Conservation (phyloP, 2,113 vertebrate genomes). For the Isichthys henryi region DNA sequence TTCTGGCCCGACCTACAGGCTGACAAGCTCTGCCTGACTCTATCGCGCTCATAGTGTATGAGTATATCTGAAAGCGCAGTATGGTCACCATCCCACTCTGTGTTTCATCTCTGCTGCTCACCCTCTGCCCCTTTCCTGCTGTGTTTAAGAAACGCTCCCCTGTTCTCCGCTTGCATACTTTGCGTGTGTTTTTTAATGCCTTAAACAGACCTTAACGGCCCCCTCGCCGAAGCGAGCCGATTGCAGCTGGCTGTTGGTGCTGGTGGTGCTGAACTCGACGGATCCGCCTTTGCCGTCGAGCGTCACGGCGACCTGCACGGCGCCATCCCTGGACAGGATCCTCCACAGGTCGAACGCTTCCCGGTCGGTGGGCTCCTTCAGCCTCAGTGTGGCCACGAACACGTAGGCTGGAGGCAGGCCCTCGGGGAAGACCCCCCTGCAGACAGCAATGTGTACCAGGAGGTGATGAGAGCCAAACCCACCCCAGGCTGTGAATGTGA, state of each 20-base stretch:
- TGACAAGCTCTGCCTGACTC: background rate
- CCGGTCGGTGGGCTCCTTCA: slow-evolving; percentile 40
- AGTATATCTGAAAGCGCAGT: background rate
- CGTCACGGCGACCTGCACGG: slow-evolving; percentile 47
- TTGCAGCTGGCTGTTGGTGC: slow-evolving; percentile 36
- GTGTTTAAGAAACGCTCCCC: background rate
- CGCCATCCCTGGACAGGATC: slow-evolving; percentile 41
- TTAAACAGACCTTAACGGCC: slow-evolving; percentile 42
- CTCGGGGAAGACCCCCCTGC: slow-evolving; percentile 52
- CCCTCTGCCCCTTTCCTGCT: background rate
- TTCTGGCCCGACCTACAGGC: too few species aligned
- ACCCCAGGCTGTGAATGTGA: background rate
- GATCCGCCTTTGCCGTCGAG: slow-evolving; percentile 44
- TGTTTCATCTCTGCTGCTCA: too few species aligned
- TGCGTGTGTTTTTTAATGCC: background rate
- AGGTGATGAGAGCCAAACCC: background rate
- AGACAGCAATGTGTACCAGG: background rate
- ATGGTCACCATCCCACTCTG: background rate
- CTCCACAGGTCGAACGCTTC: slow-evolving; percentile 47
- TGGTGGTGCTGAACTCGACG: slow-evolving; percentile 43
- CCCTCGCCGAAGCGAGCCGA: slow-evolving; percentile 41
- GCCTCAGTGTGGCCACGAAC: slow-evolving; percentile 50
- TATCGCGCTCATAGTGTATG: too few species aligned
- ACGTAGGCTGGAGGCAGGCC: slow-evolving; percentile 55
- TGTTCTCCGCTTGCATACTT: background rate